phyloP scores from a whole-genome alignment of 2,113 vertebrate species.

The Columba livia region DNA sequence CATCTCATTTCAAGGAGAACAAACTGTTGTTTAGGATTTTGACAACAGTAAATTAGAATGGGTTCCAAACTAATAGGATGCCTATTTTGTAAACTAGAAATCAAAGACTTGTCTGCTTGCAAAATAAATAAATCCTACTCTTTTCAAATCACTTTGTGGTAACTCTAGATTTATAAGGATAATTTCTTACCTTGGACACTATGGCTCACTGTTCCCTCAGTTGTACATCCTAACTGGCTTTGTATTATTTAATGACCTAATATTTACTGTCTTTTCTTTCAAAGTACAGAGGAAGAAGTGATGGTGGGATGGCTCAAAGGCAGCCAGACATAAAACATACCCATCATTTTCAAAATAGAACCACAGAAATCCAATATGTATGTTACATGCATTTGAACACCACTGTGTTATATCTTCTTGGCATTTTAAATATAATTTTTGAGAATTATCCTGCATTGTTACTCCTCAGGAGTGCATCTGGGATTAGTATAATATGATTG shows the following conservation, averaged over 20 bases:
- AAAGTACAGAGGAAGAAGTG: not conserved
- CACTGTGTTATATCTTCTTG: not conserved
- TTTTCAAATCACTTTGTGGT: not conserved
- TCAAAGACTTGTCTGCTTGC: not conserved
- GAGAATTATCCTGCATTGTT: not conserved
- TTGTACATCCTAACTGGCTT: not conserved
- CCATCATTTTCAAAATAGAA: not conserved
- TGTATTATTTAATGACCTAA: not conserved
- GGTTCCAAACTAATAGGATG: constrained; percentile 1
- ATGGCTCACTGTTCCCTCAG: not conserved
- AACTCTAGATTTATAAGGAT: not conserved
- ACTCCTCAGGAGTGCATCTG: not conserved
- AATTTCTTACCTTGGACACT: not conserved
- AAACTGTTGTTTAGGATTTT: constrained; percentile 16
- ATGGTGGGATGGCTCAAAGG: not conserved
- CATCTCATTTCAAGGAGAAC: constrained; percentile 57
- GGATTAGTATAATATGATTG: not conserved
- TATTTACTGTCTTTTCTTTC: not conserved
- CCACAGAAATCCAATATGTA: not conserved
- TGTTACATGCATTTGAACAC: not conserved
- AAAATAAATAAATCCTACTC: not conserved
- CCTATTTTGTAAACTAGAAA: not conserved
- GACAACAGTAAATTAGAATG: constrained; percentile 27
- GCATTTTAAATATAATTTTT: not conserved
- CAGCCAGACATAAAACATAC: not conserved